These are phyloP conservation scores for Pseudopipra pipra DNA, from an alignment of 2,113 vertebrate species.

Conservation along the genomic window DNA sequence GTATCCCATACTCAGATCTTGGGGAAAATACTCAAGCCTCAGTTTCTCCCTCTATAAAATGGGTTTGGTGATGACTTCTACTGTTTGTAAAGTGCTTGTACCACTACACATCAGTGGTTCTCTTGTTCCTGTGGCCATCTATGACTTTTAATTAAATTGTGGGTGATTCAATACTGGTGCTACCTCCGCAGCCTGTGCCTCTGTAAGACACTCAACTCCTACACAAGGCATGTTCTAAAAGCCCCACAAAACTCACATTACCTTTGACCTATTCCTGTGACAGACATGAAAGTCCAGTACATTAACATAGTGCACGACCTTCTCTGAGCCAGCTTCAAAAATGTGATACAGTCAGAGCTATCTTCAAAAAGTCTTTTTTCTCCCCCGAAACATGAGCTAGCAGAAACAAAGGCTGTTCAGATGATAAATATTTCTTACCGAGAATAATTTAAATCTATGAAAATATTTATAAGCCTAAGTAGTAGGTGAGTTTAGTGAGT, in stretches of 20 bases:
- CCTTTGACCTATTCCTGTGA: neutral
- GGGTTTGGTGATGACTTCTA: neutral
- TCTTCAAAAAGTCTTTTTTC: neutral
- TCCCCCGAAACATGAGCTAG: neutral
- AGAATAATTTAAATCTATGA: neutral
- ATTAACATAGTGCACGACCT: neutral
- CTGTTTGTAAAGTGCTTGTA: neutral
- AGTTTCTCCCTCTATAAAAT: neutral
- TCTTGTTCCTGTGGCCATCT: neutral
- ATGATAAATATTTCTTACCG: neutral
- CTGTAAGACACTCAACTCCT: neutral
- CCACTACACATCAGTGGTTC: neutral
- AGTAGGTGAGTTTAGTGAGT: neutral
- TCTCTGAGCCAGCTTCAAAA: neutral
- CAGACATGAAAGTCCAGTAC: neutral
- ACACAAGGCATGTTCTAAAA: neutral
- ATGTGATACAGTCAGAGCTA: neutral
- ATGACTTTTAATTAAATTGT: neutral
- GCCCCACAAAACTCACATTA: neutral
- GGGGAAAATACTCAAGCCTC: neutral
- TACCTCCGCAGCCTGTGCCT: neutral
- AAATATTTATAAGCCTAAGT: slow-evolving; percentile 11
- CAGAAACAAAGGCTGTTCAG: neutral
- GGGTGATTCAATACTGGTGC: neutral
- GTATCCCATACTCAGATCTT: neutral